Conservation (phyloP, 2,888 invertebrate genomes). For the Piscicola geometra region DNA sequence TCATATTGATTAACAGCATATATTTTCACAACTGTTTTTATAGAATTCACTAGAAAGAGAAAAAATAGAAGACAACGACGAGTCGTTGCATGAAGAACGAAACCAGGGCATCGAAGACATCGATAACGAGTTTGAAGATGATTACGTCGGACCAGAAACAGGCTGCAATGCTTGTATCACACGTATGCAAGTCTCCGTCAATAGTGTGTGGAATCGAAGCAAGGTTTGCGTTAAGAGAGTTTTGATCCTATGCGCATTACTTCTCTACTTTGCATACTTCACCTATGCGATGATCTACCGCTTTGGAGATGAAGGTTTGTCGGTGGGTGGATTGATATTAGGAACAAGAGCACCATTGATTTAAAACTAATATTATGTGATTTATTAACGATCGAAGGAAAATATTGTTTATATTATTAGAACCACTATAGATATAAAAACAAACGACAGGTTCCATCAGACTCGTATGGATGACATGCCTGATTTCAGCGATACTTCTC, state of each 20-base stretch:
- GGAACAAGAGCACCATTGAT: too few species aligned
- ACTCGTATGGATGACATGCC: slow-evolving; percentile 46
- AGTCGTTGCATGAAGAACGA: too few species aligned
- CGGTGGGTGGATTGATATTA: too few species aligned
- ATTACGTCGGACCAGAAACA: neutral
- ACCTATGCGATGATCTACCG: slow-evolving; percentile 45
- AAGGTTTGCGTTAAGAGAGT: neutral
- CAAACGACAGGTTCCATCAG: slow-evolving; percentile 43
- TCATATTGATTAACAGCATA: too few species aligned
- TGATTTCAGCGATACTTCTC: slow-evolving; percentile 42
- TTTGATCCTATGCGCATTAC: neutral
- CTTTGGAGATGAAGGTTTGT: slow-evolving; percentile 44
- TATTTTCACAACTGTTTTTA: too few species aligned
- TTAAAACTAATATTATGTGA: too few species aligned
- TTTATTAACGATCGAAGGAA: too few species aligned
- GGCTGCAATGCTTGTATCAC: neutral
- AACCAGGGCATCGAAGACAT: slow-evolving; percentile 7
- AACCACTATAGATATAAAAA: too few species aligned
- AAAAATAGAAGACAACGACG: too few species aligned
- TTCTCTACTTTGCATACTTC: slow-evolving; percentile 47
- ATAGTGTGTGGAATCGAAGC: neutral
- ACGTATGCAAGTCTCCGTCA: neutral
- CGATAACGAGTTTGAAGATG: slow-evolving; percentile 3
- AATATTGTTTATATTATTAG: too few species aligned
- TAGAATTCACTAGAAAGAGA: neutral